These are phyloP conservation scores for Brachyhypopomus gauderio DNA, from an alignment of 2,113 vertebrate species.

Conservation along the genomic window DNA sequence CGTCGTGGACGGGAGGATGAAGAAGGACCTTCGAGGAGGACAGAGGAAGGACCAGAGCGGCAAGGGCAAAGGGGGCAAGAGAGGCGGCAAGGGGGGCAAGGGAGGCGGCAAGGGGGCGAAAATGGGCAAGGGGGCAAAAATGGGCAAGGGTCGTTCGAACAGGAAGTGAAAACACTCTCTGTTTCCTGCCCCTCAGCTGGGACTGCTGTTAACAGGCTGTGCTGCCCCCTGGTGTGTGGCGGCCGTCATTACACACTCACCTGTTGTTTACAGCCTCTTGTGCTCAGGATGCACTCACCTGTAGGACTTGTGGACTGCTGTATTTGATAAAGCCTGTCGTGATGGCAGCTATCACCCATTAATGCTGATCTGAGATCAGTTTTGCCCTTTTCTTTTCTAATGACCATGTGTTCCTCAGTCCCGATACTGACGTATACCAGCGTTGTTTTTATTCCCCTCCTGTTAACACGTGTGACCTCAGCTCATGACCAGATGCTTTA, in stretches of 20 bases:
- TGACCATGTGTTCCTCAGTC: neutral
- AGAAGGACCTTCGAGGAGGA: slow-evolving; percentile 87
- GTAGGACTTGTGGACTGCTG: neutral
- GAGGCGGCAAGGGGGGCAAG: slow-evolving; percentile 43
- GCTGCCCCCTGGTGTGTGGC: neutral
- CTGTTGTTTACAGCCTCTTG: neutral
- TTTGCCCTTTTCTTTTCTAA: neutral
- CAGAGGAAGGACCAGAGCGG: slow-evolving; percentile 78
- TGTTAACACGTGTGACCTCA: neutral
- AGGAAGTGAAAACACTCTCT: slow-evolving; percentile 27
- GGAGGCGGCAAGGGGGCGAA: slow-evolving; percentile 27
- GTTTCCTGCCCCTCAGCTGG: neutral
- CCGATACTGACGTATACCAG: neutral
- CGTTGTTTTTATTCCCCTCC: neutral
- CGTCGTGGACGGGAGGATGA: slow-evolving; percentile 92
- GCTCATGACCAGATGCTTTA: neutral
- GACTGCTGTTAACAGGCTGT: neutral
- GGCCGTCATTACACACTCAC: neutral
- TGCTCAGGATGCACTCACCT: neutral
- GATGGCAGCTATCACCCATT: neutral
- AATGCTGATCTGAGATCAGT: slow-evolving; percentile 8
- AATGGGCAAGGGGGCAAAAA: slow-evolving; percentile 28
- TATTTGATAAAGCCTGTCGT: neutral
- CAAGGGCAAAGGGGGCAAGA: slow-evolving; percentile 55
- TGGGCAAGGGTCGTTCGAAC: slow-evolving; percentile 42